A percentile compares a stretch with the other conserved stretches of the same genome.
Evolutionary conservation across 2,797 vertebrate genomes (phyloP).

Genomic region (Crocidura indochinensis): DNA sequence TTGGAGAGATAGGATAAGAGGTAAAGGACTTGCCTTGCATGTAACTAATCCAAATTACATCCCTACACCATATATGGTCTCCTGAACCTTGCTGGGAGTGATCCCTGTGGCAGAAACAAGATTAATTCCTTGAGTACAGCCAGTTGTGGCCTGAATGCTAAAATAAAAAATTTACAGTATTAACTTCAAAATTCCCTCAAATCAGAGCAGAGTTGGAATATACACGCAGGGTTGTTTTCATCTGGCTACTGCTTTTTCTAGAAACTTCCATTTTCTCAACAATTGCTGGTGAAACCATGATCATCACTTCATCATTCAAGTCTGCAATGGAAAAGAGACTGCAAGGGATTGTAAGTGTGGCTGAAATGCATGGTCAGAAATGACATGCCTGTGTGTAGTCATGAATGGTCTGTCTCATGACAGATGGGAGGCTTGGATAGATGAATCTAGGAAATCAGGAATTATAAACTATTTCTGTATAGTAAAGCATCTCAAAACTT

Average conservation of each 20-base stretch:
- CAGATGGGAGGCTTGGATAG: slow-evolving; percentile 18
- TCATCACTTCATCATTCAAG: slow-evolving; percentile 21
- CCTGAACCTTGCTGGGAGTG: too few relatives aligned
- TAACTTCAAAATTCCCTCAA: background rate
- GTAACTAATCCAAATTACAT: too few relatives aligned
- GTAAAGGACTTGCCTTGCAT: too few relatives aligned
- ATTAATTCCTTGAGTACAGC: too few relatives aligned
- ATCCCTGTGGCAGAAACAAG: too few relatives aligned
- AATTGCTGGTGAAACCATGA: slow-evolving; percentile 50
- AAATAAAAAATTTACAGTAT: background rate
- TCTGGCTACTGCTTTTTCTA: background rate
- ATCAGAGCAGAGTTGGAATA: background rate
- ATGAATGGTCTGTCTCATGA: slow-evolving; percentile 3
- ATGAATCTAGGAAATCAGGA: background rate
- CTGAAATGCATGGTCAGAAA: background rate
- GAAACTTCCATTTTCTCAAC: slow-evolving; percentile 61
- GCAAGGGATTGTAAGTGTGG: background rate
- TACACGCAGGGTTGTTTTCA: background rate
- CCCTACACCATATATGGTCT: too few relatives aligned
- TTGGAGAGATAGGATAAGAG: too few relatives aligned
- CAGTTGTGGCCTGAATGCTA: too few relatives aligned
- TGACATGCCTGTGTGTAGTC: background rate
- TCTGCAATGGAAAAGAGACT: slow-evolving; percentile 1
- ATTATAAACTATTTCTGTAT: background rate
- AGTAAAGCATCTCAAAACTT: slow-evolving; percentile 16